Conservation (phyloP, 2,113 vertebrate genomes). For the Erythrolamprus reginae region DNA sequence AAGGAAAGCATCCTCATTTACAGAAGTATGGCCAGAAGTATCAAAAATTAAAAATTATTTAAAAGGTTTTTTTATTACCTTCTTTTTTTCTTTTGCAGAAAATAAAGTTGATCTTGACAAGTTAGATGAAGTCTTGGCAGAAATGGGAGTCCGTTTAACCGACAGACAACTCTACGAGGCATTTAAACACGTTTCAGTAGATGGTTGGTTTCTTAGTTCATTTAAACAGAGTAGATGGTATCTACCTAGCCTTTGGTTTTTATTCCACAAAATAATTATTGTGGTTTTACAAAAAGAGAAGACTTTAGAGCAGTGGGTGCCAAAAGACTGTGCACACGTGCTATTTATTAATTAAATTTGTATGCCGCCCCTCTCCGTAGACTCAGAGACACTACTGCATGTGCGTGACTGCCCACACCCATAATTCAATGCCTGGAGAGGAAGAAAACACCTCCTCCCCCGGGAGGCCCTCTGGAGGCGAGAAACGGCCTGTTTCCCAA, state of each 20-base stretch:
- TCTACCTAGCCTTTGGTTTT: not conserved
- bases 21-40: not conserved
- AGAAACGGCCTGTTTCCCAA: too few species aligned
- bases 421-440: too few species aligned
- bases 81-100: conserved; percentile 31
- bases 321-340: too few species aligned
- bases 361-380: too few species aligned
- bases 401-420: too few species aligned
- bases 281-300: not conserved
- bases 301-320: not conserved
- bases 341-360: too few species aligned
- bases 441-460: too few species aligned
- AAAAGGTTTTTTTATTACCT: not conserved
- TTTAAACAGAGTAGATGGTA: not conserved
- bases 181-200: conserved; percentile 5
- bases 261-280: not conserved
- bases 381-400: too few species aligned
- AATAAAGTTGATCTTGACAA: conserved; percentile 5
- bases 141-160: conserved; percentile 25
- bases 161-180: conserved; percentile 34
- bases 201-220: conserved; percentile 23
- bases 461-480: too few species aligned
- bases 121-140: conserved; percentile 28
- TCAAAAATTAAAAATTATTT: not conserved
- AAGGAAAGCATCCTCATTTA: not conserved